These are phyloP conservation scores for Ceratina australensis DNA, from an alignment of 1,140 invertebrate species.

Conservation along the genomic window DNA sequence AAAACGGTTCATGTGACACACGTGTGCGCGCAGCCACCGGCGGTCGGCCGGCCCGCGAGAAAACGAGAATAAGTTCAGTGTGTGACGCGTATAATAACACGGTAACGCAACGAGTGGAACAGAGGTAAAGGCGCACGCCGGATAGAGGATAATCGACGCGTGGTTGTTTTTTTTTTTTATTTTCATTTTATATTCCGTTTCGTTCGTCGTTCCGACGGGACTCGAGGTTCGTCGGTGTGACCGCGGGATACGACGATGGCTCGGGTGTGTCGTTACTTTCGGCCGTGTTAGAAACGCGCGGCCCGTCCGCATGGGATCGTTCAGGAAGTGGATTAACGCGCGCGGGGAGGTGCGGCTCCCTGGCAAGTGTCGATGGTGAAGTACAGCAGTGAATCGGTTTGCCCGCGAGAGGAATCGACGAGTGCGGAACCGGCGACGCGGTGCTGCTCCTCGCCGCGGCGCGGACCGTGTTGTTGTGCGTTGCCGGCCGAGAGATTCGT, in stretches of 20 bases:
- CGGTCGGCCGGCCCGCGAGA: slow-evolving; percentile 13
- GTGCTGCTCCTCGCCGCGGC: slow-evolving; percentile 25
- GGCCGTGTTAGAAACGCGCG: slow-evolving; percentile 33
- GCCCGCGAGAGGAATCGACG: slow-evolving; percentile 10
- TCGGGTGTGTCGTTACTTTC: slow-evolving; percentile 49
- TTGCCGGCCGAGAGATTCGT: too few relatives aligned
- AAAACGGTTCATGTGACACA: slow-evolving; percentile 7
- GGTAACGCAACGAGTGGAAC: slow-evolving; percentile 3
- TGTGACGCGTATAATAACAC: slow-evolving; percentile 11
- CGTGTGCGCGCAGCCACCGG: slow-evolving; percentile 12
- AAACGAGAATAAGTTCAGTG: slow-evolving; percentile 18
- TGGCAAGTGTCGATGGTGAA: slow-evolving; percentile 55
- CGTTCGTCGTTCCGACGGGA: too few relatives aligned
- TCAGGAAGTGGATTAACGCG: slow-evolving; percentile 61
- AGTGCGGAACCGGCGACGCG: slow-evolving; percentile 26
- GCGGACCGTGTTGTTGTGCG: slow-evolving; percentile 32
- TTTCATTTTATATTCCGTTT: too few relatives aligned
- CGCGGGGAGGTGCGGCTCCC: slow-evolving; percentile 65
- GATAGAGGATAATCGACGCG: not conserved
- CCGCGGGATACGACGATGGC: slow-evolving; percentile 10
- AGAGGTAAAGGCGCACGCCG: slow-evolving; percentile 9
- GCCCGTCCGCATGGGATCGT: slow-evolving; percentile 62
- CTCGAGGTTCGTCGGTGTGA: not conserved
- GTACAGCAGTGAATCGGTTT: slow-evolving; percentile 32
- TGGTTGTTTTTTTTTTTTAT: not conserved